Evolutionary conservation across 2,888 invertebrate genomes (phyloP), one percentile per base, ranked within the genome.

Genomic region (Conchocele bisecta): DNA sequence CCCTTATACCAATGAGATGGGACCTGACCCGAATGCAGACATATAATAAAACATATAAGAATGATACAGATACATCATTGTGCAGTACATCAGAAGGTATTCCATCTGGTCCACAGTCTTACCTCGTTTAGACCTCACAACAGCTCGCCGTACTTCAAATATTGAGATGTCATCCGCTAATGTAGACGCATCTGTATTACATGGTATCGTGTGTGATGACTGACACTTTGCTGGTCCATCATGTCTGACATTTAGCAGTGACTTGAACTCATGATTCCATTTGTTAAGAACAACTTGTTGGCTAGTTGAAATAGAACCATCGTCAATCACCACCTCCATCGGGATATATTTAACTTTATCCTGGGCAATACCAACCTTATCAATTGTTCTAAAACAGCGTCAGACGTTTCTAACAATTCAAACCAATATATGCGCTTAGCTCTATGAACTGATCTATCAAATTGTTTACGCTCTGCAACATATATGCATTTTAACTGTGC

Each of bases 1-100:
- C 57, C n/a, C 51, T 63, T 57, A 5, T n/a, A 33, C 69, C 69
- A 69, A 20, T n/a, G 35, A 17, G 46, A 20, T 13, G 72, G 72
- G 15, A 67, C 35, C 17, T 29, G 37, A 5, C 63, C 58, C 3
- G 35, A 54, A 6, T 28, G 54, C 53, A 44, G 54, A 63, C 17
- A 35, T 54, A 54, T 20, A 63, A 63, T 20, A 53, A 26, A 44
- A 53, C 20, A 0, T 53, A 44, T 13, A 63, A 35, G 46, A 37
- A 50, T 24, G 35, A 54, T 17, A 63, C 53, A 13, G 56, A 56
- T 11, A 13, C 24, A 39, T 56, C 33, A 39, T 56, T 56, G 5
- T 26, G 33, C n/a, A 70, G 42, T 5, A 65, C 54, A 11, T 65
- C 58, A 37, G 24, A 44, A 17, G 56, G 68, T 33, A 61, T 48